Evolutionary conservation across 2,797 vertebrate genomes (phyloP), one percentile per base, ranked within the genome.

Genomic region (Acomys russatus): DNA sequence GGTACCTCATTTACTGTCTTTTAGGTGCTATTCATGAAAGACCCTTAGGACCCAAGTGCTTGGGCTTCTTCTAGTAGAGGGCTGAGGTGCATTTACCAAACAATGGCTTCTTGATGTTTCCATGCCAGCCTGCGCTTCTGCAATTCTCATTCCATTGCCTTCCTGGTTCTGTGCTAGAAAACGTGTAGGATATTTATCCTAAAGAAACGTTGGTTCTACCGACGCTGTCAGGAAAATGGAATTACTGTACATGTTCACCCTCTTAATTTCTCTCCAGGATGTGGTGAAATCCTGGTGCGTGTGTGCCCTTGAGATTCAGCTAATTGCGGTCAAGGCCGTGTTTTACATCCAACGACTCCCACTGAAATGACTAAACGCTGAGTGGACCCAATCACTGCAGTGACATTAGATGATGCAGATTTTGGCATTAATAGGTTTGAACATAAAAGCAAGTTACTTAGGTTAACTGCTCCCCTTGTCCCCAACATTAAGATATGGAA

Each of bases 381-480:
- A 88, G 88, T 84, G 71, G 94, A 82, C 90, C 68, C 63, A 25
- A 88, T 56, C 86, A 64, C 94, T 94, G 96, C 95, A 95, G 94
- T 68, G 95, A 94, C 90, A 95, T 89, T 90, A 90, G 78, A 73
- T 33, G 80, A 92, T 83, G 92, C 91, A 79, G 94, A 85, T 92
- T 95, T 94, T 94, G 91, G 90, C 77, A 88, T 28, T 25, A 1
- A 33, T 30, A 82, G 79, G 17, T 51, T 61, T 73, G 68, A 83
- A 90, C 70, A 73, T 35, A 77, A 83, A 35, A 90, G 78, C 68
- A 74, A 92, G 92, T 85, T 80, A 63, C 56, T n/a, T 12, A 95
- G 89, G 86, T 74, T 96, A 90, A 74, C 9, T 23, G 2, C 25
- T 9, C 14, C 71, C 18, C 1, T 49, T 7, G 12, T 7, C n/a